phyloP scores from a whole-genome alignment of 2,888 invertebrate genomes.

The Lacanobia oleracea region DNA sequence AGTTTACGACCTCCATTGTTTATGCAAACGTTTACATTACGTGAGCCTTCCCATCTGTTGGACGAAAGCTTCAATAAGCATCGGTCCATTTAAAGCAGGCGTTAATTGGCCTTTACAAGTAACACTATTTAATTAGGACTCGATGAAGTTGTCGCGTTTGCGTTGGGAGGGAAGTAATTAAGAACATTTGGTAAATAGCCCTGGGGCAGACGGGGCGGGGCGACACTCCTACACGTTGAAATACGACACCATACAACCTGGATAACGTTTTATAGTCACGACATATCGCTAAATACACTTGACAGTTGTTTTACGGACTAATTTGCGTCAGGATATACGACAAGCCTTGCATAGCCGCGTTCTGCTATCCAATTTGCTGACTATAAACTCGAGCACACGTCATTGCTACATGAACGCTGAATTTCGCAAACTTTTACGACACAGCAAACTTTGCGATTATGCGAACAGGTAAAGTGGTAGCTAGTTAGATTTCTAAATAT shows the following conservation, averaged over 20 bases:
- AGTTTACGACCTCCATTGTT: slow-evolving; percentile 45
- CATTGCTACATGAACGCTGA: background rate
- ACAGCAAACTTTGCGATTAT: slow-evolving; percentile 29
- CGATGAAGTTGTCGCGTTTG: slow-evolving; percentile 79
- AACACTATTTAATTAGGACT: slow-evolving; percentile 66
- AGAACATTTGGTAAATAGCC: slow-evolving; percentile 76
- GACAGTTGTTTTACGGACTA: slow-evolving; percentile 62
- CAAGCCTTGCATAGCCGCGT: slow-evolving; percentile 22
- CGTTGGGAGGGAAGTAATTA: slow-evolving; percentile 81
- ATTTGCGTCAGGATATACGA: slow-evolving; percentile 46
- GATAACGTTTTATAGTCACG: slow-evolving; percentile 80
- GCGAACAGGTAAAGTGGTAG: background rate
- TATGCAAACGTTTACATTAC: slow-evolving; percentile 44
- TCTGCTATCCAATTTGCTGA: slow-evolving; percentile 43
- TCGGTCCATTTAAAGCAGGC: slow-evolving; percentile 21
- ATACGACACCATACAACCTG: slow-evolving; percentile 71
- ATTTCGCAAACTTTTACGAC: slow-evolving; percentile 39
- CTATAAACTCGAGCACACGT: slow-evolving; percentile 27
- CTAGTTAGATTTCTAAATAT: slow-evolving; percentile 31
- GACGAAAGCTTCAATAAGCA: slow-evolving; percentile 44
- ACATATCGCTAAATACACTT: slow-evolving; percentile 60
- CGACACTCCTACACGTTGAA: slow-evolving; percentile 81
- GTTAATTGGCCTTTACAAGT: slow-evolving; percentile 57
- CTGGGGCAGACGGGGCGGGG: slow-evolving; percentile 76
- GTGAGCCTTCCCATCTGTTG: slow-evolving; percentile 49